phyloP scores from a whole-genome alignment of 2,797 vertebrate genomes.

The Enteromius paludinosus region DNA sequence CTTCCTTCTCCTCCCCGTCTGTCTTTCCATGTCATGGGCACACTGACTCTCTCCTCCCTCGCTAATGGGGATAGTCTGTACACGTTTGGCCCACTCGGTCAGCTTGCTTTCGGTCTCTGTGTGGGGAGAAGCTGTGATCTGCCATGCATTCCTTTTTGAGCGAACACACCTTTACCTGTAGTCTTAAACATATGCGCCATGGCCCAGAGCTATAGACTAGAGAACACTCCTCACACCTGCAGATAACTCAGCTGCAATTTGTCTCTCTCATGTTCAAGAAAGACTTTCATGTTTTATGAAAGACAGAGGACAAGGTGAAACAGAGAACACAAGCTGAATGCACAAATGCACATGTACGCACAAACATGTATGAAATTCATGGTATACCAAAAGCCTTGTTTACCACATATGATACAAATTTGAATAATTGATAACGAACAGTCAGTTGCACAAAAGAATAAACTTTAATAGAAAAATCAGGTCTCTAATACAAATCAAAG shows the following conservation, averaged over 20 bases:
- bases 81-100: conserved; percentile 71
- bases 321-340: conserved; percentile 70
- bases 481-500: background rate
- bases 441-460: background rate
- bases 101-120: conserved; percentile 31
- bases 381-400: conserved; percentile 21
- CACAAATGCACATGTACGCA: background rate
- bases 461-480: background rate
- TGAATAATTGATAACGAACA: background rate
- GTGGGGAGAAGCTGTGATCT: background rate
- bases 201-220: conserved; percentile 44
- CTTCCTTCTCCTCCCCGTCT: background rate
- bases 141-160: conserved; percentile 23
- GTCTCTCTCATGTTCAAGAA: conserved; percentile 81
- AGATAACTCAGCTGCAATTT: conserved; percentile 78
- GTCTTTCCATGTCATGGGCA: conserved; percentile 9
- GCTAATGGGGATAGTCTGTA: conserved; percentile 70
- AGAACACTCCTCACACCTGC: conserved; percentile 72
- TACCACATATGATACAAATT: background rate
- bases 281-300: conserved; percentile 83
- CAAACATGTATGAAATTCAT: background rate
- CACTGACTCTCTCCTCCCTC: conserved; percentile 54
- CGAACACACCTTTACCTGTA: conserved; percentile 38
- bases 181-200: conserved; percentile 10
- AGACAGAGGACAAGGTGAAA: conserved; percentile 79